These are phyloP conservation scores for Cybosia mesomella DNA, from an alignment of 2,888 invertebrate genomes.

Conservation along the genomic window DNA sequence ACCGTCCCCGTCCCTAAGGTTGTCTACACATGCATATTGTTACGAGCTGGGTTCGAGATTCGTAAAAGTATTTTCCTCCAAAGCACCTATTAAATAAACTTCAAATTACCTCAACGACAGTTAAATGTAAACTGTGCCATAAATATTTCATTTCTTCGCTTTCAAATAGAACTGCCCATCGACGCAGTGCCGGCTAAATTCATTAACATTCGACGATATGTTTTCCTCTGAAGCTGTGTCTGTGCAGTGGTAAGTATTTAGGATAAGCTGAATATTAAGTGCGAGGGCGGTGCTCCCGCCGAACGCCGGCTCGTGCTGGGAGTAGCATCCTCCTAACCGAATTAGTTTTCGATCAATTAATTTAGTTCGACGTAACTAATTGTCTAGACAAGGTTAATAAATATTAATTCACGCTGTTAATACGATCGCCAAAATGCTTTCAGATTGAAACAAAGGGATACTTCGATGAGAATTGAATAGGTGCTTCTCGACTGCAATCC, in stretches of 20 bases:
- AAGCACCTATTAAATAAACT: not conserved
- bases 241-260: too few relatives aligned
- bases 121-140: not conserved
- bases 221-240: not conserved
- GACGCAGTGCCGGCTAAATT: not conserved
- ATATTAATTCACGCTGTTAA: not conserved
- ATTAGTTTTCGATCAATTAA: constrained; percentile 3
- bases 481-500: not conserved
- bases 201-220: not conserved
- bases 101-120: not conserved
- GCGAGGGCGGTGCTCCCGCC: too few relatives aligned
- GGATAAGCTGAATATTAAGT: too few relatives aligned
- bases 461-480: not conserved
- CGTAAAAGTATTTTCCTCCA: not conserved
- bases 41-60: not conserved
- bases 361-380: constrained; percentile 1
- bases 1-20: not conserved
- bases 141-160: not conserved
- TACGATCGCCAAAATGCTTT: not conserved
- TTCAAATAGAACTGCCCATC: not conserved
- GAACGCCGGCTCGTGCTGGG: too few relatives aligned
- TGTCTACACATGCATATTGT: not conserved
- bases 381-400: constrained; percentile 1
- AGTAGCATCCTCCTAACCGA: not conserved
- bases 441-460: not conserved